These are phyloP conservation scores for Aphyosemion australe DNA, from an alignment of 2,113 vertebrate species.

Conservation along the genomic window DNA sequence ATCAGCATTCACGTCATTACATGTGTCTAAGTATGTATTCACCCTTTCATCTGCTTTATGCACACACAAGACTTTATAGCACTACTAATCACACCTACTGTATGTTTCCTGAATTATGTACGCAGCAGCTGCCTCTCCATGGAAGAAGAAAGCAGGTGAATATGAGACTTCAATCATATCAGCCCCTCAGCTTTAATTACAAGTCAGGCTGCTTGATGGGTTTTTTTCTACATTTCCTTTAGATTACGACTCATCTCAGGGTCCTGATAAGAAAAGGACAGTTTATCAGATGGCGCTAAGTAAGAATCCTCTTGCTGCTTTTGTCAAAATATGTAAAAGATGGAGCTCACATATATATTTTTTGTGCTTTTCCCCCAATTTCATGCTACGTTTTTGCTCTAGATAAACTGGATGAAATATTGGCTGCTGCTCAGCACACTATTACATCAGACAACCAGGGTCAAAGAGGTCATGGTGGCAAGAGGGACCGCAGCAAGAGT, in stretches of 20 bases:
- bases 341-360: constrained; percentile 22
- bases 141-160: constrained; percentile 93
- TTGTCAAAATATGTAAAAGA: constrained; percentile 29
- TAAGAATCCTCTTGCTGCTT: constrained; percentile 72
- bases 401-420: constrained; percentile 94
- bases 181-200: constrained; percentile 67
- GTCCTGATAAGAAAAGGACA: constrained; percentile 90
- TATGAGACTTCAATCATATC: constrained; percentile 64
- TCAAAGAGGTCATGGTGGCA: constrained; percentile 84
- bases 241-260: constrained; percentile 88
- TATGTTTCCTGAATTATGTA: constrained; percentile 62
- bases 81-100: constrained; percentile 49
- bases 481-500: constrained; percentile 85
- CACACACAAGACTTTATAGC: constrained; percentile 17
- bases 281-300: constrained; percentile 96
- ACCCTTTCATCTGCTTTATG: constrained; percentile 48
- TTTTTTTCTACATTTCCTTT: constrained; percentile 1
- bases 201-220: constrained; percentile 62
- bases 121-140: constrained; percentile 83
- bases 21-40: constrained; percentile 68
- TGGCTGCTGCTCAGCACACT: constrained; percentile 91
- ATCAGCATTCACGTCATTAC: constrained; percentile 63
- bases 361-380: background rate
- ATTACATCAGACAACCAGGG: constrained; percentile 88
- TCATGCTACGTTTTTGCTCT: constrained; percentile 22